Evolutionary conservation across 2,113 vertebrate species (phyloP).

Genomic region (Anthoscopus minutus): DNA sequence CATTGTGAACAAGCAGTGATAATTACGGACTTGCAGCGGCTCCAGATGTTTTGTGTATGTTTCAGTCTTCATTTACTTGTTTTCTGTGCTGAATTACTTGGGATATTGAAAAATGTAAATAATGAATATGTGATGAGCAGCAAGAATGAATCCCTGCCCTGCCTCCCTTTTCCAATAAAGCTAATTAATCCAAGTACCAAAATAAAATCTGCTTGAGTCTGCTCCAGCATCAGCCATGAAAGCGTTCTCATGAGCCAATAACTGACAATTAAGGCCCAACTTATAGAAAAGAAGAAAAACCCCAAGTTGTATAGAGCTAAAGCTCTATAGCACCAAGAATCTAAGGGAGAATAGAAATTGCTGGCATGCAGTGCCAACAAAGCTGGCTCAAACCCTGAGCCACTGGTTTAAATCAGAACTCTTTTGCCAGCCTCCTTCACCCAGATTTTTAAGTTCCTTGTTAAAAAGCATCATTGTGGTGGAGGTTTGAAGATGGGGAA

Average conservation of each 20-base stretch:
- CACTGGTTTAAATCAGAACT: background rate
- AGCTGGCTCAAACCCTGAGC: background rate
- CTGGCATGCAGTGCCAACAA: background rate
- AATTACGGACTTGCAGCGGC: background rate
- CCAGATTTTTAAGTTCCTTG: background rate
- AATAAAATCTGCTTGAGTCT: conserved; percentile 53
- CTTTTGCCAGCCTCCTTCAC: background rate
- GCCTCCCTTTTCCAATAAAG: conserved; percentile 1
- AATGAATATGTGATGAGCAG: conserved; percentile 37
- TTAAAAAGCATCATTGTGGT: background rate
- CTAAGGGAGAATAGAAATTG: background rate
- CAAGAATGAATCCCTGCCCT: conserved; percentile 12
- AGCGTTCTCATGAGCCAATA: conserved; percentile 3
- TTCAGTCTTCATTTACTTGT: conserved; percentile 32
- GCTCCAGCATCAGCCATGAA: background rate
- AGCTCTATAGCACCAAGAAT: background rate
- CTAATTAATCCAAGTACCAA: conserved; percentile 55
- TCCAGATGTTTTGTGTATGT: conserved; percentile 45
- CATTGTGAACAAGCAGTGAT: background rate
- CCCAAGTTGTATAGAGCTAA: background rate
- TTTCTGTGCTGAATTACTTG: conserved; percentile 26
- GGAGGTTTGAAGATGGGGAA: background rate
- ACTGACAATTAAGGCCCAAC: conserved; percentile 9
- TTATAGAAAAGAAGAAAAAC: background rate
- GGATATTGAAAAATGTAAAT: conserved; percentile 39